Evolutionary conservation across 2,113 vertebrate species (phyloP), one percentile per base, ranked within the genome.

Genomic region (Hippopotamus amphibius): DNA sequence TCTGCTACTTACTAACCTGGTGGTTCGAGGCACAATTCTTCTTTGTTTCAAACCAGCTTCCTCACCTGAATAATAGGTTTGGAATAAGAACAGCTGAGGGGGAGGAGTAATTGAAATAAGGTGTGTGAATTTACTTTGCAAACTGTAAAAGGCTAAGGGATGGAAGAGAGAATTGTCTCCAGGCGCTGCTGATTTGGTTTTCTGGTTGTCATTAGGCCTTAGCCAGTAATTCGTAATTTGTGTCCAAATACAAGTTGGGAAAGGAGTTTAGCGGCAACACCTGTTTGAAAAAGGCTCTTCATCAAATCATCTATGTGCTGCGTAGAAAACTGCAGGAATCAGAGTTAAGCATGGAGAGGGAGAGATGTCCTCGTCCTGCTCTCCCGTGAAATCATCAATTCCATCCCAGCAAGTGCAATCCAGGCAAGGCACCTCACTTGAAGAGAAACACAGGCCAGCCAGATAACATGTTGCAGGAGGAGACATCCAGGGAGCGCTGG

Each of bases 381-480:
- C 46, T 43, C 41, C 9, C 4, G 16, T 80, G 59, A 3, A 9
- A 17, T 6, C 14, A 69, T 33, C 33, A 17, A 16, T 7, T 26
- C 19, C 2, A 11, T 69, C 16, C 84, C 61, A 5, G 43, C 2
- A 1, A 0, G 0, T 24, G 2, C 2, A 2, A 6, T 2, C 26
- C 22, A 2, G 5, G 30, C 15, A n/a, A 77, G 57, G 19, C 12
- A 15, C 33, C 61, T n/a, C 12, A 0, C 5, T 24, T 26, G 15
- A 15, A 3, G 16, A 69, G 46, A 92, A 48, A 28, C 33, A 6
- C 0, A 10, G 33, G 61, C 59, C 46, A 37, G 12, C 59, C 69
- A 10, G 55, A 21, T 10, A 30, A 41, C 5, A 5, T 22, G 61
- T 17, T 6, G 1, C 22, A 43, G 17, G 53, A 82, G 55, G 21